phyloP scores from a whole-genome alignment of 2,888 invertebrate species.

The Napeogenes sylphis region DNA sequence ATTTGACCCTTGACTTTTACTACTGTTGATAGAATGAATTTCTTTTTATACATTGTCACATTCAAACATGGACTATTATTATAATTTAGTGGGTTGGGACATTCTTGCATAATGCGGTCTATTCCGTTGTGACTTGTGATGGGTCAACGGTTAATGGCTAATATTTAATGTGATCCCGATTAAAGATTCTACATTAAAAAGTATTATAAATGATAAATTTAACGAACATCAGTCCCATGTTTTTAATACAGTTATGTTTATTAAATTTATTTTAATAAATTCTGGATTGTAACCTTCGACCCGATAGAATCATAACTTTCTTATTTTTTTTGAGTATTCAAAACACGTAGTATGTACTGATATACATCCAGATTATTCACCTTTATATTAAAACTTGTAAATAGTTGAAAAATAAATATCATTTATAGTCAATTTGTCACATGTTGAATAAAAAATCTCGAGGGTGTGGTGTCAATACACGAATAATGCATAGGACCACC shows the following conservation, averaged over 20 bases:
- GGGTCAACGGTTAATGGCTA: background rate
- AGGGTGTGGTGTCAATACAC: conserved; percentile 10
- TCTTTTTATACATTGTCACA: background rate
- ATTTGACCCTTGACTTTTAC: background rate
- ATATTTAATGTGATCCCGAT: background rate
- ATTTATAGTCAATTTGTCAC: conserved; percentile 14
- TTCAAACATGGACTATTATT: background rate
- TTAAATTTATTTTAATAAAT: conserved; percentile 1
- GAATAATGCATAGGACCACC: conserved; percentile 25
- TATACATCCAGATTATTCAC: background rate
- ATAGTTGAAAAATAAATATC: background rate
- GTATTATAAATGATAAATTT: background rate
- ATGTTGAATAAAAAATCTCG: conserved; percentile 9
- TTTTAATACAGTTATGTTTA: conserved; percentile 1
- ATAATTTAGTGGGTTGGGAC: conserved; percentile 1
- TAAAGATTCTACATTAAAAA: background rate
- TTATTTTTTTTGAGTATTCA: background rate
- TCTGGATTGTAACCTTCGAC: background rate
- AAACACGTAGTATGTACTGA: background rate
- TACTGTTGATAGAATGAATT: background rate
- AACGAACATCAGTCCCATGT: background rate
- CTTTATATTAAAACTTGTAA: background rate
- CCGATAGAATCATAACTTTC: conserved; percentile 8
- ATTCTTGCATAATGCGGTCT: background rate
- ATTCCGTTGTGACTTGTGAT: background rate